Evolutionary conservation across 1,140 invertebrate species (phyloP).

Genomic region (Drosophila pectinifera): DNA sequence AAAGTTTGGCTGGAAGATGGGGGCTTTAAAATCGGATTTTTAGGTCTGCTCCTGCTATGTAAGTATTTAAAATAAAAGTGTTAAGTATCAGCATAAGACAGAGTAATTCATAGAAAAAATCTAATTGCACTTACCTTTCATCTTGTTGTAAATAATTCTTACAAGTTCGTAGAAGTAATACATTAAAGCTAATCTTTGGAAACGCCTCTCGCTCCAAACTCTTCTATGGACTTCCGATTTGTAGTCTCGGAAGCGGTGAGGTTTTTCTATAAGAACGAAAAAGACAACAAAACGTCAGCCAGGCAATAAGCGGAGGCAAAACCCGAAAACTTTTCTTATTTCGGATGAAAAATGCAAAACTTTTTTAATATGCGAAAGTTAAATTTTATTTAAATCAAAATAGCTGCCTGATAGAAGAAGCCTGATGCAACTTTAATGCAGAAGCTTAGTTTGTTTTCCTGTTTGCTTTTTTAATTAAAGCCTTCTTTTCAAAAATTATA

Average conservation of each 20-base stretch:
- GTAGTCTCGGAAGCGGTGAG: not conserved
- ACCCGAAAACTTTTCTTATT: slow-evolving; percentile 75
- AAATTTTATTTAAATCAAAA: slow-evolving; percentile 82
- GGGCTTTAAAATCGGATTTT: not conserved
- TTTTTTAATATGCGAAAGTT: slow-evolving; percentile 81
- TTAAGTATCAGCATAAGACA: not conserved
- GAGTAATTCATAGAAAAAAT: not conserved
- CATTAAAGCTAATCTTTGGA: too few species aligned
- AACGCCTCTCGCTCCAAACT: not conserved
- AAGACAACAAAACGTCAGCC: slow-evolving; percentile 22
- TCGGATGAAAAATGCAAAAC: slow-evolving; percentile 77
- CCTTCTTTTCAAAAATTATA: slow-evolving; percentile 18
- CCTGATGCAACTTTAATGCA: slow-evolving; percentile 19
- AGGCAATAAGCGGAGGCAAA: slow-evolving; percentile 23
- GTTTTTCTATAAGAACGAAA: slow-evolving; percentile 20
- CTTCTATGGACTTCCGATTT: not conserved
- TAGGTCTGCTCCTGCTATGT: not conserved
- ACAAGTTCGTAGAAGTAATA: not conserved
- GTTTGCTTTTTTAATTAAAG: slow-evolving; percentile 31
- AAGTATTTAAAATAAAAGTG: not conserved
- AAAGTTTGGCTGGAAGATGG: slow-evolving; percentile 7
- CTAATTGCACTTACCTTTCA: not conserved
- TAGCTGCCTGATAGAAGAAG: slow-evolving; percentile 52
- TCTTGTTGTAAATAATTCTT: too few species aligned
- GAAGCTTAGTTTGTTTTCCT: not conserved